Conservation (phyloP, 2,888 invertebrate genomes). For the Phorcus lineatus region DNA sequence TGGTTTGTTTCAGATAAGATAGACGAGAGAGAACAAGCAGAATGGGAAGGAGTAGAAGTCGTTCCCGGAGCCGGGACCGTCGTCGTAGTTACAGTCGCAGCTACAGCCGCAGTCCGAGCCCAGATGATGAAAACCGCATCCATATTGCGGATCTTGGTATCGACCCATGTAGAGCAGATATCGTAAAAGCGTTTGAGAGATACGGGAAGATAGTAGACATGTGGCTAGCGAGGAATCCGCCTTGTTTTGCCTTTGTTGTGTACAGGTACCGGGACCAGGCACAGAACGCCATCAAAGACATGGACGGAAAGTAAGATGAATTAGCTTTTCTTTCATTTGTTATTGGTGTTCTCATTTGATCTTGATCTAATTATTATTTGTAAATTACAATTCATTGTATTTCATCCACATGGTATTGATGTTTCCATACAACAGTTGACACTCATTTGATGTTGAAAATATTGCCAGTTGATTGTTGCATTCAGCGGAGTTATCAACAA, state of each 20-base stretch:
- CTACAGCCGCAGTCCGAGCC: constrained; percentile 45
- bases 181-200: constrained; percentile 79
- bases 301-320: constrained; percentile 82
- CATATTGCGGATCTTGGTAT: constrained; percentile 79
- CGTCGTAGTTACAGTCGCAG: constrained; percentile 48
- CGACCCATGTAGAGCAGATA: constrained; percentile 78
- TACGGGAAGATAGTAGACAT: constrained; percentile 79
- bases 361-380: too few species aligned
- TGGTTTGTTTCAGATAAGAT: not conserved
- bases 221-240: constrained; percentile 80
- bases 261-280: constrained; percentile 79
- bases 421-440: too few species aligned
- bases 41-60: constrained; percentile 10
- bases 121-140: constrained; percentile 68
- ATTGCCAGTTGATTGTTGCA: too few species aligned
- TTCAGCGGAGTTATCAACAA: too few species aligned
- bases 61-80: constrained; percentile 46
- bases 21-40: not conserved
- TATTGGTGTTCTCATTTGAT: too few species aligned
- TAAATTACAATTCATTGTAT: too few species aligned
- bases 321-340: not conserved
- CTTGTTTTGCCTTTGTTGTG: constrained; percentile 81
- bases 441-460: too few species aligned
- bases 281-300: constrained; percentile 87
- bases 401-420: too few species aligned